Base-by-base conservation (phyloP, 2,113 vertebrate genomes). In the Proteles cristata region DNA sequence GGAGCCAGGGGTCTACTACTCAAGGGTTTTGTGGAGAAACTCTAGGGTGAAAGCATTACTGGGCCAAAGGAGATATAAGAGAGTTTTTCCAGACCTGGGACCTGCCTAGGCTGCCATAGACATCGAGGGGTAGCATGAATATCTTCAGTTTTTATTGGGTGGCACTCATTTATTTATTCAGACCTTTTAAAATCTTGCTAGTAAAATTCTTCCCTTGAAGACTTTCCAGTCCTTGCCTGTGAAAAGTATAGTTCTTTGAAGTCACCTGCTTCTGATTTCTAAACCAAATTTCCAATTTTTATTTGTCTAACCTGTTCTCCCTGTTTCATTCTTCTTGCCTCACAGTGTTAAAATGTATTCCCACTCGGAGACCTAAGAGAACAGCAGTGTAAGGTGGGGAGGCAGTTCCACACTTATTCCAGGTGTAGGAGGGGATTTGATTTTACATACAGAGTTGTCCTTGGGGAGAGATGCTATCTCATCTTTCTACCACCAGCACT, bases 241-340 rank as follows among this genome's bases (percentile, higher is more conserved):
- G 79, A 43, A 80, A 79, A 96, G 50, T 35, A 74, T 3, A 25
- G 50, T 50, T 90, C 74, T 90, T 77, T 81, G 77, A 82, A 93
- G 89, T 91, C 71, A 63, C n/a, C 17, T 71, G n/a, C 63, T 85
- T 97, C 84, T 79, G 77, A 83, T 93, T 81, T 93, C 88, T 66
- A 84, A 96, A 80, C 35, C 73, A 43, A 77, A 55, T 87, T 95
- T 94, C 87, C 86, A 88, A 4, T 35, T 94, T 97, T 93, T n/a
- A 50, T 94, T 55, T 73, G 83, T 86, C 85, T 79, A 91, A 63
- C 92, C 95, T 93, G 82, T 96, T 97, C 43, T 95, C 74, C 96
- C 93, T 88, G 91, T 91, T 92, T 79, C 66, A 43, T 76, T 94
- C 74, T 69, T 86, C 63, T 95, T 66, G 53, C 73, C 94, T 77